Conservation (phyloP, 2,888 invertebrate genomes). For the Drosophila barbarae region DNA sequence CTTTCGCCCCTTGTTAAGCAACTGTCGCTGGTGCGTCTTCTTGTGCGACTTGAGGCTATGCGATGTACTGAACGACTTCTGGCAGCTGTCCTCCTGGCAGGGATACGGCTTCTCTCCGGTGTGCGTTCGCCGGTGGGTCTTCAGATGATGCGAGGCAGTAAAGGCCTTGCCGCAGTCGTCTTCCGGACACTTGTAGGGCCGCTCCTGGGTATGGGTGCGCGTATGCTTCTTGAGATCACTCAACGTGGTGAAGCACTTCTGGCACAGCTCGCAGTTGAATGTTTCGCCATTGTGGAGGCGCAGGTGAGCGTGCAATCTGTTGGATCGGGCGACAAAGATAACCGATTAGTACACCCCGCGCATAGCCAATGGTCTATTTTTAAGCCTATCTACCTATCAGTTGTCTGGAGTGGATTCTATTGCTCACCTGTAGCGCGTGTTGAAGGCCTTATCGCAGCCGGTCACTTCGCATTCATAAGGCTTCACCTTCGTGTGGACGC, state of each 20-base stretch:
- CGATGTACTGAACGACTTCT: constrained; percentile 90
- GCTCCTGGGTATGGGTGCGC: constrained; percentile 94
- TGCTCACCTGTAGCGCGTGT: constrained; percentile 91
- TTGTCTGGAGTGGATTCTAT: neutral
- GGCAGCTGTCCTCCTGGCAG: constrained; percentile 85
- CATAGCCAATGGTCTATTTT: constrained; percentile 21
- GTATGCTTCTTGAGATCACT: constrained; percentile 97
- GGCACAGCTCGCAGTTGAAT: constrained; percentile 94
- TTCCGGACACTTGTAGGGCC: constrained; percentile 91
- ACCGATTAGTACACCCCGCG: constrained; percentile 6
- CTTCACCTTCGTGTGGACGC: constrained; percentile 95
- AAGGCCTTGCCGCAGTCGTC: constrained; percentile 95
- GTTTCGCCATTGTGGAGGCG: constrained; percentile 96
- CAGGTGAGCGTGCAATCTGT: constrained; percentile 90
- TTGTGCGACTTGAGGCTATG: constrained; percentile 90
- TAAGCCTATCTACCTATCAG: constrained; percentile 16
- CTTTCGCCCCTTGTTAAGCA: constrained; percentile 61
- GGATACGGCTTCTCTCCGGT: constrained; percentile 90
- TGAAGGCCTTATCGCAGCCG: constrained; percentile 95
- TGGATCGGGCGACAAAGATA: constrained; percentile 11
- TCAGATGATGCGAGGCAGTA: constrained; percentile 95
- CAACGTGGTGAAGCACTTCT: constrained; percentile 94
- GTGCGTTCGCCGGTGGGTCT: constrained; percentile 89
- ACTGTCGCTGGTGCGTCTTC: constrained; percentile 84
- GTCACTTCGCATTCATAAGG: constrained; percentile 92